Conservation (phyloP, 2,888 invertebrate genomes). For the Rhamphomyia laevipes region DNA sequence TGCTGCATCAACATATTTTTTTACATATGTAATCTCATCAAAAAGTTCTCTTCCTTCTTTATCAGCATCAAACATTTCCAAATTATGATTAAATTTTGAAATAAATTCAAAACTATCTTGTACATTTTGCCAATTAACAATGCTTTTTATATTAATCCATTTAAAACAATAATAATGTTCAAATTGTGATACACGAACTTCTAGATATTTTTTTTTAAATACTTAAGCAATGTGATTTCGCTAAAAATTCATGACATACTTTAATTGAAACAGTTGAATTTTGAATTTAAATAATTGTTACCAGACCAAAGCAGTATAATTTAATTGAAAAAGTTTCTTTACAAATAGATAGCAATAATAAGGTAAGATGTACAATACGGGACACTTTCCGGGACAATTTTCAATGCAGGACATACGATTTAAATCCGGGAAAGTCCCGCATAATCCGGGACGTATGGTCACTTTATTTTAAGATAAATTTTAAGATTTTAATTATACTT, state of each 20-base stretch:
- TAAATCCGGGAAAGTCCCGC: conserved; percentile 1
- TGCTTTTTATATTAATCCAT: background rate
- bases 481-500: too few species aligned
- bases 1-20: background rate
- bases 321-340: background rate
- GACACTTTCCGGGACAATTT: background rate
- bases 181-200: background rate
- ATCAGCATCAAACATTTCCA: background rate
- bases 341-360: background rate
- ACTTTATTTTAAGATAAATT: background rate
- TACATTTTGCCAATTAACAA: background rate
- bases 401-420: conserved; percentile 1
- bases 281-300: background rate
- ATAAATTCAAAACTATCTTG: background rate
- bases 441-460: background rate
- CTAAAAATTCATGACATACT: background rate
- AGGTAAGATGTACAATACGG: background rate
- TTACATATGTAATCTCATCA: background rate
- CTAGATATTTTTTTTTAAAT: background rate
- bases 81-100: background rate
- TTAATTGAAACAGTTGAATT: background rate
- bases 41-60: background rate
- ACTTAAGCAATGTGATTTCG: background rate
- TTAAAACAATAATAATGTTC: background rate
- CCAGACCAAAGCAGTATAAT: background rate